Percentiles rank a stretch among this genome's conserved stretches.
phyloP scores from a whole-genome alignment of 2,888 invertebrate genomes.

The Conus canariensis region DNA sequence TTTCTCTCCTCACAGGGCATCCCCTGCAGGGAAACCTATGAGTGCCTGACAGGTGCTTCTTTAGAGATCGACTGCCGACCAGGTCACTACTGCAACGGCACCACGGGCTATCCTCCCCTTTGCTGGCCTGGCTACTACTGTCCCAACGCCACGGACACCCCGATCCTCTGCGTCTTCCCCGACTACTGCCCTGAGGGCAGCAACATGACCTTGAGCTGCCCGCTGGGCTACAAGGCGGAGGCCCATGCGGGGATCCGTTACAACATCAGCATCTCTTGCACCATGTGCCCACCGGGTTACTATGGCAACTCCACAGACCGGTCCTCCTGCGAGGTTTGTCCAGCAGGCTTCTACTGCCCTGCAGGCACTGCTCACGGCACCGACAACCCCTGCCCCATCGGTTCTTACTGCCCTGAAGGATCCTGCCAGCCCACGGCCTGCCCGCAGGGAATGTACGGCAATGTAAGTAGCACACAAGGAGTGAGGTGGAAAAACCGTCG shows the following conservation, averaged over 20 bases:
- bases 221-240: constrained; percentile 67
- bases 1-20: constrained; percentile 58
- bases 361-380: constrained; percentile 68
- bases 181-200: constrained; percentile 74
- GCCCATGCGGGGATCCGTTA: constrained; percentile 67
- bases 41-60: constrained; percentile 72
- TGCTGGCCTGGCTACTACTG: constrained; percentile 76
- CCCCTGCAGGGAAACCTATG: constrained; percentile 69
- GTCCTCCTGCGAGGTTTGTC: constrained; percentile 68
- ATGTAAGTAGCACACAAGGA: constrained; percentile 15
- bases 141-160: constrained; percentile 68
- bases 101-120: constrained; percentile 68
- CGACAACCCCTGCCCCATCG: constrained; percentile 65
- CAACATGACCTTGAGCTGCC: constrained; percentile 70
- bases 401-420: constrained; percentile 70
- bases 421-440: constrained; percentile 64
- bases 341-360: constrained; percentile 76
- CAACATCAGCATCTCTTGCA: constrained; percentile 63
- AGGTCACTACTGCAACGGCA: constrained; percentile 71
- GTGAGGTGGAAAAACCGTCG: neutral
- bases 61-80: constrained; percentile 68
- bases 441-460: constrained; percentile 69
- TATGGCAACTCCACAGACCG: constrained; percentile 73
- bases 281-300: constrained; percentile 71
- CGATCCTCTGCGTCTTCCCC: constrained; percentile 69